A percentile compares a stretch with the other conserved stretches of the same genome.
Evolutionary conservation across 2,797 vertebrate genomes (phyloP).

Genomic region (Rhinogobio ventralis): DNA sequence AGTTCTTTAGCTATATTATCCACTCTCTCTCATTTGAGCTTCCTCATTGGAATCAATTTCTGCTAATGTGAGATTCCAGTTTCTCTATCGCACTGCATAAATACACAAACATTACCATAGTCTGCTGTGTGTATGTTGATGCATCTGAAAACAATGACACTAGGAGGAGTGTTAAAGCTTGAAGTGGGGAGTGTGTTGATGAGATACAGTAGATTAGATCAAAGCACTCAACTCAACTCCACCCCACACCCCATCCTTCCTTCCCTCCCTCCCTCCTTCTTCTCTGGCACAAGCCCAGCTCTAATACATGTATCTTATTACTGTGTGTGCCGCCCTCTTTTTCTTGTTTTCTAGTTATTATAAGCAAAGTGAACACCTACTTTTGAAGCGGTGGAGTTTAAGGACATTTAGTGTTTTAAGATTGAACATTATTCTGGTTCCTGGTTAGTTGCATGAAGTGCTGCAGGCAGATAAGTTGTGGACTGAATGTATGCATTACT

Average conservation of each 20-base stretch:
- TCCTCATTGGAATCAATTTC: not conserved
- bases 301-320: conserved; percentile 7
- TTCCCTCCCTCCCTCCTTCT: not conserved
- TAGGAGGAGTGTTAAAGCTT: conserved; percentile 27
- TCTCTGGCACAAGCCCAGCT: conserved; percentile 8
- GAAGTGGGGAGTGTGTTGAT: conserved; percentile 35
- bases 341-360: conserved; percentile 15
- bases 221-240: conserved; percentile 13
- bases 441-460: conserved; percentile 17
- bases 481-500: conserved; percentile 19
- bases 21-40: conserved; percentile 18
- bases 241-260: not conserved
- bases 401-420: not conserved
- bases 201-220: conserved; percentile 35
- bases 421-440: not conserved
- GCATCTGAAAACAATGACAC: conserved; percentile 21
- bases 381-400: not conserved
- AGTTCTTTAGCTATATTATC: not conserved
- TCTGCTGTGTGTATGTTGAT: conserved; percentile 7
- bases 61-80: conserved; percentile 17
- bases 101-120: conserved; percentile 8
- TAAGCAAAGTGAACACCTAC: not conserved
- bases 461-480: conserved; percentile 13
- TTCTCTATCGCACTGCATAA: conserved; percentile 17
- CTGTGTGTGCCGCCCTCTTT: not conserved